phyloP scores from a whole-genome alignment of 2,888 invertebrate species.

The Drosophila austrosaltans region DNA sequence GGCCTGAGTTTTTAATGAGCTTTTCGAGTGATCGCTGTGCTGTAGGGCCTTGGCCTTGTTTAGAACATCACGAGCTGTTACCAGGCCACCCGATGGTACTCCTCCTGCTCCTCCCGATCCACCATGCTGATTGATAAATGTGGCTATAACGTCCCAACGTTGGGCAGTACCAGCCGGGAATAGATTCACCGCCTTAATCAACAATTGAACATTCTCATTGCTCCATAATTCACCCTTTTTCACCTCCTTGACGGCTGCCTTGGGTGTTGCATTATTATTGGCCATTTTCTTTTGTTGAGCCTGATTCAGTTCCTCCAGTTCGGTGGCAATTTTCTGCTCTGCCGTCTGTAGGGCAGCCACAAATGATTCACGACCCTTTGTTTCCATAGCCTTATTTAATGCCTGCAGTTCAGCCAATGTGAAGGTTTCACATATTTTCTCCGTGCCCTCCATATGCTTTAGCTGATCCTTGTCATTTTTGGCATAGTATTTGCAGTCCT shows the following conservation, averaged over 20 bases:
- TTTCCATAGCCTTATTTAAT: constrained; percentile 88
- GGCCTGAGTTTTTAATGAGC: constrained; percentile 92
- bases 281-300: constrained; percentile 71
- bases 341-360: constrained; percentile 88
- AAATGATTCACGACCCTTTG: constrained; percentile 88
- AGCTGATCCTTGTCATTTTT: constrained; percentile 89
- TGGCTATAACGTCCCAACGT: constrained; percentile 97
- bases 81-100: constrained; percentile 62
- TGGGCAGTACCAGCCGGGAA: constrained; percentile 98
- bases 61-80: constrained; percentile 95
- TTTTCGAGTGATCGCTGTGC: constrained; percentile 93
- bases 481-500: constrained; percentile 91
- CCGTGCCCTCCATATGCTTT: constrained; percentile 94
- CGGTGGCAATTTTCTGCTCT: constrained; percentile 90
- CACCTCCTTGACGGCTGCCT: constrained; percentile 83
- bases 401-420: constrained; percentile 89
- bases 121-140: constrained; percentile 96
- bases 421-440: constrained; percentile 94
- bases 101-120: constrained; percentile 31
- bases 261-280: constrained; percentile 33
- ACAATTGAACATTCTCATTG: constrained; percentile 92
- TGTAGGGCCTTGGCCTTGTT: constrained; percentile 98
- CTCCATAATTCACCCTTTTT: constrained; percentile 87
- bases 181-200: constrained; percentile 98
- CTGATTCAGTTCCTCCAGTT: constrained; percentile 86